These are phyloP conservation scores for Xestia xanthographa DNA, from an alignment of 2,888 invertebrate genomes.

Conservation along the genomic window DNA sequence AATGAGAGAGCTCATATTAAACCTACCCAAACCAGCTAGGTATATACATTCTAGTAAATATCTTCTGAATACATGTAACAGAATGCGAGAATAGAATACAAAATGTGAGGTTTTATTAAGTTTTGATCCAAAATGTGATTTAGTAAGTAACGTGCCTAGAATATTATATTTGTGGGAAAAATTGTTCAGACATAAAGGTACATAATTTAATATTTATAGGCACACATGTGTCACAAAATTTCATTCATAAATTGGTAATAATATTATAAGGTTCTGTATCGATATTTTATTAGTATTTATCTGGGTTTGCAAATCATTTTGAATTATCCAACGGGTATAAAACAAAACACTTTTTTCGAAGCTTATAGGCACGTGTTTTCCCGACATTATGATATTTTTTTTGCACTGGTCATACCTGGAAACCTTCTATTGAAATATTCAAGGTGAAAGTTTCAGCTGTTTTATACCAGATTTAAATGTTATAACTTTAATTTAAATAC, in stretches of 20 bases:
- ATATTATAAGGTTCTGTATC: neutral
- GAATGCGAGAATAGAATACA: slow-evolving; percentile 59
- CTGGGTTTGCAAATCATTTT: slow-evolving; percentile 4
- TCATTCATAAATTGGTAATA: slow-evolving; percentile 5
- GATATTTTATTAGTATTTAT: neutral
- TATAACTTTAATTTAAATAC: too few relatives aligned
- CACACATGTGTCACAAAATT: slow-evolving; percentile 1
- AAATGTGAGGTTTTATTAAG: slow-evolving; percentile 58
- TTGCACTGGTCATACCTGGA: neutral
- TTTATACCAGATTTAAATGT: neutral
- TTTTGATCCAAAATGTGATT: slow-evolving; percentile 67
- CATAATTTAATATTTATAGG: slow-evolving; percentile 4
- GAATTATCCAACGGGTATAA: neutral
- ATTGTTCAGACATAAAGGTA: slow-evolving; percentile 19
- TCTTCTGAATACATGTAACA: slow-evolving; percentile 22
- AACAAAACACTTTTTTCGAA: neutral
- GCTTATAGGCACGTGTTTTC: neutral
- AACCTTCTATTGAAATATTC: neutral
- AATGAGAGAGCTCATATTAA: neutral
- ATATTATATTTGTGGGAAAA: slow-evolving; percentile 33
- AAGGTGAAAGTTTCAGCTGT: neutral
- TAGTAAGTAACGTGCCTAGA: slow-evolving; percentile 48
- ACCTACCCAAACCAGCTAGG: neutral
- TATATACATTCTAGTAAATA: slow-evolving; percentile 28
- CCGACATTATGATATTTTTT: neutral